Evolutionary conservation across 2,113 vertebrate species (phyloP).

Genomic region (Rattus rattus): DNA sequence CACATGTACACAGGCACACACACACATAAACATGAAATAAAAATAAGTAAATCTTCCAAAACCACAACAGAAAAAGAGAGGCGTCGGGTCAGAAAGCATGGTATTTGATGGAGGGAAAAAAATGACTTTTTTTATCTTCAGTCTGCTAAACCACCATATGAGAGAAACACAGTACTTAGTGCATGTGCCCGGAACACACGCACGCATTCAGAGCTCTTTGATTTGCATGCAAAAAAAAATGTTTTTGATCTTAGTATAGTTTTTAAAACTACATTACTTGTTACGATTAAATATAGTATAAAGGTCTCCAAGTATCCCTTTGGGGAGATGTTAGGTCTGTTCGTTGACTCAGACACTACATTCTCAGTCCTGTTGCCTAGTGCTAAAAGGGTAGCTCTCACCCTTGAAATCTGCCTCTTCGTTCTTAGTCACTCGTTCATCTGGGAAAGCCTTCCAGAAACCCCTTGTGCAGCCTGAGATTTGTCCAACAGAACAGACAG

Average conservation of each 20-base stretch:
- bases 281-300: neutral
- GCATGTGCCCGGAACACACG: neutral
- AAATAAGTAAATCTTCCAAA: neutral
- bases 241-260: neutral
- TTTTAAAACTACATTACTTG: neutral
- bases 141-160: neutral
- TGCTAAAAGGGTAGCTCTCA: neutral
- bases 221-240: constrained; percentile 16
- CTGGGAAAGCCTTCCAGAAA: constrained; percentile 46
- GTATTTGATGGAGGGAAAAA: neutral
- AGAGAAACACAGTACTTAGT: neutral
- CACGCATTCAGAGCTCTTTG: neutral
- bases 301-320: neutral
- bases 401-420: neutral
- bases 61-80: neutral
- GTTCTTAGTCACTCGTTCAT: neutral
- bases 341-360: neutral
- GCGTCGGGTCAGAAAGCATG: constrained; percentile 13
- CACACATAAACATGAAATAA: too few species aligned
- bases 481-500: neutral
- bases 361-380: neutral
- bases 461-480: neutral
- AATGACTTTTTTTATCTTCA: neutral
- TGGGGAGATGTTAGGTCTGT: neutral
- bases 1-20: neutral